phyloP scores from a whole-genome alignment of 2,797 vertebrate genomes.

The Australoheros facetus region DNA sequence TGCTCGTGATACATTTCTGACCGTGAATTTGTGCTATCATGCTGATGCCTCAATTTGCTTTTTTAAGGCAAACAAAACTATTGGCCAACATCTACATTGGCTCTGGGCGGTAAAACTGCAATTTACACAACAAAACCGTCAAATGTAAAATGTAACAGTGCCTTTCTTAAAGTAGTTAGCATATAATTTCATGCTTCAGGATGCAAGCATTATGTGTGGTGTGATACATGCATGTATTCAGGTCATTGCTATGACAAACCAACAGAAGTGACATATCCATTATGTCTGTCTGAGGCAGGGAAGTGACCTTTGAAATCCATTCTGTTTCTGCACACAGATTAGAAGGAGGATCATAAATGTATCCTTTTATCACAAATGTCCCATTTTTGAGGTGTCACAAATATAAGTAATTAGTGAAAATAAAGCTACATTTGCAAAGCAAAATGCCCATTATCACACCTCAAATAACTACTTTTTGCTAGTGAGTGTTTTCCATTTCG shows the following conservation, averaged over 20 bases:
- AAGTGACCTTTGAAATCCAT: constrained; percentile 68
- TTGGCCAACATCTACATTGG: neutral
- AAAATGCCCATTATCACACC: neutral
- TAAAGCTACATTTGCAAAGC: neutral
- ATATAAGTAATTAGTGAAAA: constrained; percentile 24
- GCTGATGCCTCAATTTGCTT: constrained; percentile 6
- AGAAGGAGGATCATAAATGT: constrained; percentile 31
- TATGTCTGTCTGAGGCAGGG: constrained; percentile 48
- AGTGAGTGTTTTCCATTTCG: constrained; percentile 23
- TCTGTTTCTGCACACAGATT: constrained; percentile 51
- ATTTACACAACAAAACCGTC: constrained; percentile 12
- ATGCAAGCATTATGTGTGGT: constrained; percentile 27
- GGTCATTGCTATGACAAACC: constrained; percentile 22
- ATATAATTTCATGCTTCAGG: constrained; percentile 42
- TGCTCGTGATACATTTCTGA: constrained; percentile 39
- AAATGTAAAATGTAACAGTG: neutral
- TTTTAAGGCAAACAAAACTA: constrained; percentile 7
- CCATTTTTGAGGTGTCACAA: constrained; percentile 7
- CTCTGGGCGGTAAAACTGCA: constrained; percentile 9
- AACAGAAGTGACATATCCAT: constrained; percentile 61
- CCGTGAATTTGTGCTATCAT: constrained; percentile 21
- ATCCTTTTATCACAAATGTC: constrained; percentile 44
- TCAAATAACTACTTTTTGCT: constrained; percentile 20
- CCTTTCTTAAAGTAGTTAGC: constrained; percentile 9
- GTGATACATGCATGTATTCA: constrained; percentile 25